Conservation (phyloP, 2,888 invertebrate genomes). For the Cephus rjabovi region DNA sequence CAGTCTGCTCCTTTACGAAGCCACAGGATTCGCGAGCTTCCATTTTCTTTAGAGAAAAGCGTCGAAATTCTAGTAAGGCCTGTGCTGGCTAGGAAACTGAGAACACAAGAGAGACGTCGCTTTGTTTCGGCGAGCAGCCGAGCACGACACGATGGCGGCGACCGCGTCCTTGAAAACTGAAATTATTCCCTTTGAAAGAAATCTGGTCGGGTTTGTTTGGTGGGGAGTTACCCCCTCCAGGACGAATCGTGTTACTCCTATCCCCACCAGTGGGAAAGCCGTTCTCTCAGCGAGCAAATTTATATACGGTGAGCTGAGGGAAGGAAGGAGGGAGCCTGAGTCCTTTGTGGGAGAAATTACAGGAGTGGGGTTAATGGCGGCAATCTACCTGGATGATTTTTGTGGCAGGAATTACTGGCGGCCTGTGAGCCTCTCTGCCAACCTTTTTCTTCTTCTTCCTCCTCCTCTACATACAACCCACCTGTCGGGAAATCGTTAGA, state of each 20-base stretch:
- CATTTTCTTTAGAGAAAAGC: neutral
- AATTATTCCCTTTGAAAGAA: slow-evolving; percentile 67
- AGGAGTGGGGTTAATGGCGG: slow-evolving; percentile 58
- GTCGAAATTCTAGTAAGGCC: neutral
- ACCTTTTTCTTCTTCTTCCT: slow-evolving; percentile 1
- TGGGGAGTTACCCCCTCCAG: slow-evolving; percentile 32
- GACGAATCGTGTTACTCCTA: neutral
- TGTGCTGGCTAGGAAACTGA: neutral
- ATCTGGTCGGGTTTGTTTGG: slow-evolving; percentile 52
- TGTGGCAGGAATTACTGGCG: slow-evolving; percentile 61
- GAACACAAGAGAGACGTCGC: slow-evolving; percentile 13
- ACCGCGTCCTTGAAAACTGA: slow-evolving; percentile 66
- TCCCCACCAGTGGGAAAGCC: neutral
- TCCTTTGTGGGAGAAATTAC: slow-evolving; percentile 21
- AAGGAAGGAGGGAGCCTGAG: neutral
- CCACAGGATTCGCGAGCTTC: neutral
- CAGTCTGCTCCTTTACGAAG: neutral
- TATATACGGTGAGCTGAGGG: neutral
- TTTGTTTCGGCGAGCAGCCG: slow-evolving; percentile 31
- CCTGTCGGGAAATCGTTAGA: slow-evolving; percentile 41
- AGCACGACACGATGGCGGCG: slow-evolving; percentile 50
- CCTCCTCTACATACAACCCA: slow-evolving; percentile 29
- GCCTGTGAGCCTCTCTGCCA: slow-evolving; percentile 14
- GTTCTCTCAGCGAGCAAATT: slow-evolving; percentile 9
- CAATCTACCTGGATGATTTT: slow-evolving; percentile 64